Evolutionary conservation across 2,113 vertebrate genomes (phyloP), one percentile per base, ranked within the genome.

Genomic region (Manacus vitellinus): DNA sequence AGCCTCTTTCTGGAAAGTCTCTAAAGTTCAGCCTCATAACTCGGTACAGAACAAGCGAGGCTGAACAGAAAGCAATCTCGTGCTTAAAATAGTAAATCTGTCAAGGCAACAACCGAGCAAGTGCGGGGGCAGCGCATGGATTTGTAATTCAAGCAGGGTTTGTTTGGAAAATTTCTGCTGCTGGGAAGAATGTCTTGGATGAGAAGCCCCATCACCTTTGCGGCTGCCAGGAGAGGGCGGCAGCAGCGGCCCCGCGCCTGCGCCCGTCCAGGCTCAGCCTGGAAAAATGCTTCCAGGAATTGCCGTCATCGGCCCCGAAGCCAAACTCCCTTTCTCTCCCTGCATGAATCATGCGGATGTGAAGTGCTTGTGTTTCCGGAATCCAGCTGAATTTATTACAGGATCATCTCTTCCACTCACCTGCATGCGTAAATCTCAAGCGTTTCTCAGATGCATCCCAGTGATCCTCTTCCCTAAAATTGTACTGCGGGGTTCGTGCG

Each of bases 221-320:
- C 3, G 73, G 74, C 85, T 74, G 92, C 96, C 96, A 78, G 94
- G 92, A 97, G 96, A 82, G 92, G 94, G 97, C 95, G 61, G 91
- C 94, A 92, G 85, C 76, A 10, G 47, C 15, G 28, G 73, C 76
- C 21, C 46, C 2, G 5, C 20, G 67, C 62, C 82, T 21, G 86
- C 54, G 33, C 77, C 3, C 9, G 9, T 9, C 63, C 65, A 4
- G 92, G 51, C 35, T 3, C 70, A 33, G 95, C 88, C 91, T 85
- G 89, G 67, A 62, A 63, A 63, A 71, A 54, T 7, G 59, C 44
- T 89, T 85, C 89, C 84, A 91, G 81, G 88, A 90, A 90, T 76
- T 63, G 88, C 70, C 14, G 79, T 88, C 86, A 75, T 52, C 80
- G 0, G 17, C n/a, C 65, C 80, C 15, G 2, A 1, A 67, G 86